A percentile compares a stretch with the other conserved stretches of the same genome.
Conservation (phyloP, 2,797 vertebrate genomes). For the Amphiprion clarkii region DNA sequence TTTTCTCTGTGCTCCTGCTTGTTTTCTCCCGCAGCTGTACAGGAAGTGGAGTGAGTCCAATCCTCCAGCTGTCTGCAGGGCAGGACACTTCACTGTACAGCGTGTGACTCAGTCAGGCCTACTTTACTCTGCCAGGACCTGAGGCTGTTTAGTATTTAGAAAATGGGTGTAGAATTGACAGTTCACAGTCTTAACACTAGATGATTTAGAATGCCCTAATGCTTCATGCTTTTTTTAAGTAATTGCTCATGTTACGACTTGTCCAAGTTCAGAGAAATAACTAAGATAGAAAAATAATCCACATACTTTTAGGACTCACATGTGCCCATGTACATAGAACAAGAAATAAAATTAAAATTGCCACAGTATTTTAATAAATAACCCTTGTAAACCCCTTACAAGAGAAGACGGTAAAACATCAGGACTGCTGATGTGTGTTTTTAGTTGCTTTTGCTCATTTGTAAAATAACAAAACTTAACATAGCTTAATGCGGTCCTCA, state of each 20-base stretch:
- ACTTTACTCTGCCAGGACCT: conserved; percentile 38
- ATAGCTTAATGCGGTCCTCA: neutral
- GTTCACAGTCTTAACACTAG: neutral
- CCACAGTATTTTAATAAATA: neutral
- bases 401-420: no score
- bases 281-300: neutral
- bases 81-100: conserved; percentile 72
- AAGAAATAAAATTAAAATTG: neutral
- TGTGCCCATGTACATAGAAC: neutral
- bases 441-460: neutral
- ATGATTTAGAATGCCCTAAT: neutral
- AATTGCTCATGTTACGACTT: neutral
- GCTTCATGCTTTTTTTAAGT: neutral
- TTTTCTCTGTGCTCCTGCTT: conserved; percentile 37
- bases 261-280: neutral
- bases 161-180: conserved; percentile 9
- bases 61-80: conserved; percentile 66
- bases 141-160: conserved; percentile 35
- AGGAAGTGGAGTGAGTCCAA: conserved; percentile 70
- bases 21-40: conserved; percentile 70
- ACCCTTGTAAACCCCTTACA: neutral
- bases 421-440: neutral
- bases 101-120: conserved; percentile 68
- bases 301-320: neutral
- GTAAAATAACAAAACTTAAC: neutral